Conservation (phyloP, 2,797 vertebrate genomes). For the Cichlasoma orientale region DNA sequence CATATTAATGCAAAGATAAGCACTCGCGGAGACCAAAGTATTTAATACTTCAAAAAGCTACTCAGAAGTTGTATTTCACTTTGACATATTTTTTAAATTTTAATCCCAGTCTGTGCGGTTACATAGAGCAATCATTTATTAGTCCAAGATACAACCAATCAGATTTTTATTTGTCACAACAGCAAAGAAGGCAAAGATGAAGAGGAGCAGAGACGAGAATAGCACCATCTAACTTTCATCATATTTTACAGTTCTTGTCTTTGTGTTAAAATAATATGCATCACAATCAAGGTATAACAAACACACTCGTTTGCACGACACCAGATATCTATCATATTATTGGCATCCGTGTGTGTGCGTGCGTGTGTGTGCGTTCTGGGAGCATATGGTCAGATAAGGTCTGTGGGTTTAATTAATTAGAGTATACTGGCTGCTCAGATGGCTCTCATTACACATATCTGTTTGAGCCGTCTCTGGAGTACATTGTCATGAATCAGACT, state of each 20-base stretch:
- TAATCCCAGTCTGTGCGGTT: not conserved
- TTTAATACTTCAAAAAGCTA: slow-evolving; percentile 14
- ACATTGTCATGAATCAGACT: slow-evolving; percentile 42
- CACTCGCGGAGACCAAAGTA: not conserved
- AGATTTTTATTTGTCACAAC: not conserved
- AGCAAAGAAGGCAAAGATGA: not conserved
- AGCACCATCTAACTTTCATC: not conserved
- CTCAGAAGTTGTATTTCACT: slow-evolving; percentile 4
- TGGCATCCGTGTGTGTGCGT: not conserved
- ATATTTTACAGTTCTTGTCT: not conserved
- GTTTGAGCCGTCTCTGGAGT: slow-evolving; percentile 41
- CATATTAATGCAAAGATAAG: slow-evolving; percentile 33
- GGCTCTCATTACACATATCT: slow-evolving; percentile 64
- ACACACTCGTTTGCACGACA: not conserved
- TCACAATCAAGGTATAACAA: not conserved
- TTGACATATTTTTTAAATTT: not conserved
- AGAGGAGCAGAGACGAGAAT: not conserved
- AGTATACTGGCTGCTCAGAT: slow-evolving; percentile 27
- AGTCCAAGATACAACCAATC: not conserved
- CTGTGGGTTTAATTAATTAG: slow-evolving; percentile 47
- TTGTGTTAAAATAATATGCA: not conserved
- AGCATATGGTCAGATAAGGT: slow-evolving; percentile 38
- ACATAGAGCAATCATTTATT: slow-evolving; percentile 1
- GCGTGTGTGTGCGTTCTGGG: slow-evolving; percentile 28
- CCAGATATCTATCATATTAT: not conserved